phyloP scores from a whole-genome alignment of 1,140 invertebrate species.

The Lasioglossum baleicum region DNA sequence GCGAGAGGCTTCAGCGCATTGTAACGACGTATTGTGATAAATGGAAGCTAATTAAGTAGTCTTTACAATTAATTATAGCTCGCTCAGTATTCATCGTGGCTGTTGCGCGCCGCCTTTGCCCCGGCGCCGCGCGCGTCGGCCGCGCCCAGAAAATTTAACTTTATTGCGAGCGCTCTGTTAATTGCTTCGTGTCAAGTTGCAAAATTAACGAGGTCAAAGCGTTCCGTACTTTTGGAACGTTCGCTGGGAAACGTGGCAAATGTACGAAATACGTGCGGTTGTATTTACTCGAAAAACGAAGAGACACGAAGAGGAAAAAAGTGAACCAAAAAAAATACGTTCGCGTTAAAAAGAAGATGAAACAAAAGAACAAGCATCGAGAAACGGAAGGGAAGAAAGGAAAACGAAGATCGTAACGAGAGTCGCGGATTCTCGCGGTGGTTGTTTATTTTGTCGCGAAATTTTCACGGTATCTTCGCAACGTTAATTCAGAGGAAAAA shows the following conservation, averaged over 20 bases:
- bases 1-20: too few species aligned
- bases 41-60: constrained; percentile 16
- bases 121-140: not conserved
- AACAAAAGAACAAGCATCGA: too few species aligned
- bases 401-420: not conserved
- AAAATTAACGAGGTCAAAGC: constrained; percentile 22
- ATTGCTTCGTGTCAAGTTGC: not conserved
- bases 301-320: not conserved
- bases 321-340: too few species aligned
- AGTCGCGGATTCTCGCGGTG: not conserved
- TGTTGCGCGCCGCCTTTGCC: not conserved
- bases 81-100: not conserved
- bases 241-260: not conserved
- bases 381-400: too few species aligned
- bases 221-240: not conserved
- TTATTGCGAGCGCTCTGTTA: constrained; percentile 7
- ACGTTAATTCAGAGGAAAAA: not conserved
- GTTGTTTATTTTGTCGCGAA: not conserved
- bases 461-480: not conserved
- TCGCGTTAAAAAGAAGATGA: too few species aligned
- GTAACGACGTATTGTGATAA: not conserved
- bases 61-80: constrained; percentile 16
- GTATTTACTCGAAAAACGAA: not conserved
- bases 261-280: not conserved
- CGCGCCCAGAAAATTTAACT: constrained; percentile 7